Evolutionary conservation across 2,888 invertebrate genomes (phyloP).

Genomic region (Trissolcus japonicus): DNA sequence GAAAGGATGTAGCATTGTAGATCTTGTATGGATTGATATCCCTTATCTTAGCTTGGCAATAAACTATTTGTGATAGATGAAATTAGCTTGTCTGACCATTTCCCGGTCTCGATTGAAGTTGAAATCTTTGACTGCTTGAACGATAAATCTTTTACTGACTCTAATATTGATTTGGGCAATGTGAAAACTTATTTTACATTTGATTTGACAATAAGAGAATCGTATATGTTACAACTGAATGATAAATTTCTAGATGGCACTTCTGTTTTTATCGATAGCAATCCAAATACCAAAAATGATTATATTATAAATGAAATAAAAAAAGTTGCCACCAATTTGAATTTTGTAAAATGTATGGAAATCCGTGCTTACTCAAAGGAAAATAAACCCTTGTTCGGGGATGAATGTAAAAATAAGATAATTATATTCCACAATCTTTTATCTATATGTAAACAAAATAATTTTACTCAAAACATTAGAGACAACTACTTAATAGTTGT

Average conservation of each 20-base stretch:
- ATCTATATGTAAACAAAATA: too few species aligned
- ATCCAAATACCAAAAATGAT: too few species aligned
- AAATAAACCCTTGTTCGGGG: not conserved
- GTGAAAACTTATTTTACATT: too few species aligned
- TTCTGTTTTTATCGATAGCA: too few species aligned
- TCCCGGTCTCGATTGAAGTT: constrained; percentile 1
- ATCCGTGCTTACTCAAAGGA: not conserved
- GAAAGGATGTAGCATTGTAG: not conserved
- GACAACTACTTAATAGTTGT: too few species aligned
- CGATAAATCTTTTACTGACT: not conserved
- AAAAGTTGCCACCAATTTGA: not conserved
- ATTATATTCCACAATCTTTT: too few species aligned
- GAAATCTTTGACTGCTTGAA: not conserved
- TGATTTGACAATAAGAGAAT: too few species aligned
- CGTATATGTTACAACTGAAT: too few species aligned
- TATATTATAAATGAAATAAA: not conserved
- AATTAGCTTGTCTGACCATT: not conserved
- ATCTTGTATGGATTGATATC: constrained; percentile 6
- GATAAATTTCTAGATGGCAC: too few species aligned
- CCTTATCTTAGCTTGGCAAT: not conserved
- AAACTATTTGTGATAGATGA: not conserved
- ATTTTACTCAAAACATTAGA: too few species aligned
- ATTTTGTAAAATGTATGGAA: not conserved
- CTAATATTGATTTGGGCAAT: too few species aligned
- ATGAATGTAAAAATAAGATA: not conserved